Percentiles rank a stretch among this genome's conserved stretches.
These are phyloP conservation scores for Okapia johnstoni DNA, from an alignment of 2,113 vertebrate genomes.

Conservation along the genomic window DNA sequence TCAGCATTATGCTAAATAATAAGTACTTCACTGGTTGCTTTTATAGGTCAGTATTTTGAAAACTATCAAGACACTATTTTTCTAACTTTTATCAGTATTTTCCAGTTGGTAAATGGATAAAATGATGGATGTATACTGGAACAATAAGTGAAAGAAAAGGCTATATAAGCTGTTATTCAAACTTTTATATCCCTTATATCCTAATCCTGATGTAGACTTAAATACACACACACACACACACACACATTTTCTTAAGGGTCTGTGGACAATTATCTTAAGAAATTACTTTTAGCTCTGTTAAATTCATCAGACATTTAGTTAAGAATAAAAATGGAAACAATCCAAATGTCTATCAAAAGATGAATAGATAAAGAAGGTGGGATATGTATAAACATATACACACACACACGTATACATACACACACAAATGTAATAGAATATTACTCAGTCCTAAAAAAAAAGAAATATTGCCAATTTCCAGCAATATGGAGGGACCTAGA, in stretches of 20 bases:
- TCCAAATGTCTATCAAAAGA: neutral
- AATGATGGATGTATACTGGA: neutral
- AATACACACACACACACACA: neutral
- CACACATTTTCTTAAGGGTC: neutral
- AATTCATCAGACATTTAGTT: neutral
- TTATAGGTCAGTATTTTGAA: neutral
- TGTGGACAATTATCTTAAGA: neutral
- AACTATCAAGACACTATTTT: neutral
- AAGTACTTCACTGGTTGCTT: neutral
- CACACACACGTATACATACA: neutral
- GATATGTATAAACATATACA: neutral
- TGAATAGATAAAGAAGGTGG: neutral
- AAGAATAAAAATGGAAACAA: neutral
- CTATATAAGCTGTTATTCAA: neutral
- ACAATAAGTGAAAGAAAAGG: neutral
- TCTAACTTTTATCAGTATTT: neutral
- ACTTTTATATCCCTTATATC: neutral
- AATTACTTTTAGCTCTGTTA: neutral
- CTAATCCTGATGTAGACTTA: neutral
- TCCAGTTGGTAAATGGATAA: neutral
- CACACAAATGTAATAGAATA: neutral
- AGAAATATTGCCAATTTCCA: neutral
- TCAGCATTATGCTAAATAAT: neutral
- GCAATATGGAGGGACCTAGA: neutral
- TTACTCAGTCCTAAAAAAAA: neutral